Base-by-base conservation (phyloP, 1,140 invertebrate species). In the Mactra quadrangularis region DNA sequence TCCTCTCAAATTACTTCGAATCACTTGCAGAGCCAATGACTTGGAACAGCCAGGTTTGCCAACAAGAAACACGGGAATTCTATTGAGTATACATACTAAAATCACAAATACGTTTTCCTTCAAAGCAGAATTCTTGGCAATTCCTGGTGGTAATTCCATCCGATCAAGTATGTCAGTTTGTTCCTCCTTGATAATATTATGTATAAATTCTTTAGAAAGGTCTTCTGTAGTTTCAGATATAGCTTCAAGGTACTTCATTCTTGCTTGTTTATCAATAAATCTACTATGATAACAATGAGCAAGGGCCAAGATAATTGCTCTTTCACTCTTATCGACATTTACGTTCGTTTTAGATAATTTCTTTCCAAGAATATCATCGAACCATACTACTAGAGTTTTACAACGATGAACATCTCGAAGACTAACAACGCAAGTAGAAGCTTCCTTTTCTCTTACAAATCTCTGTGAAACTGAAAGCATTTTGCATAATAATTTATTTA, bases 41-140 rank as follows among this genome's bases (percentile, higher is more conserved):
- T 91, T 91, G 17, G 86, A 88, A 60, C 89, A 90, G n/a, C 90
- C 90, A 31, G 90, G 90, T 75, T 91, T 91, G 13, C 90, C 90
- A 38, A 90, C 87, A 27, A 91, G 83, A 81, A 91, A 91, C 4
- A 91, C 41, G 2, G 90, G 89, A 27, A 91, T 89, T n/a, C 85
- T 68, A 27, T 88, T 75, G 27, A 89, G 77, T 50, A 91, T 91
- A 53, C 90, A 89, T 9, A 90, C 82, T 9, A 91, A 55, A 53
- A 91, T 90, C 52, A 91, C 86, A 72, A 91, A 91, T 19, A 91
- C 57, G 70, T 91, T 91, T 70, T 91, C 90, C 41, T 86, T 85
- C 22, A 91, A 64, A 22, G 90, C 89, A 66, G 83, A 82, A 60
- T 91, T 91, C 11, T 74, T 81, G 3, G 84, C 84, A 22, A 62